Base-by-base conservation (phyloP, 2,797 vertebrate species). In the Heterohyrax brucei region DNA sequence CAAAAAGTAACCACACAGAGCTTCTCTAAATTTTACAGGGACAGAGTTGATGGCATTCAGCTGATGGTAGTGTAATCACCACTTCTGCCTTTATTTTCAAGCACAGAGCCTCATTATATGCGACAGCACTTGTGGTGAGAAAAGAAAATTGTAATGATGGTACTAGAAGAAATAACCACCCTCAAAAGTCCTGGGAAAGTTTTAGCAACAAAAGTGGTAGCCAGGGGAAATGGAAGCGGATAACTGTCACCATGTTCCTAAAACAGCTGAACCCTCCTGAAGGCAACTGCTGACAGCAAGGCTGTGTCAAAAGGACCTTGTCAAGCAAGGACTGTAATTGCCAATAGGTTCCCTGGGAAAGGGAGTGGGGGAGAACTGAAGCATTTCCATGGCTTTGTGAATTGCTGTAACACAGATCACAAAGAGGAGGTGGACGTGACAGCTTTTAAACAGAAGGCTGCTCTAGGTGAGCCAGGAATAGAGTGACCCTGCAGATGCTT, bases 171-270 rank as follows among this genome's bases (percentile, higher is more conserved):
- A 91, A 84, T 68, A 92, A 83, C 56, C 85, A 89, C 82, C 66
- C 61, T 28, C 33, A 39, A 93, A 95, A 89, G 95, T 94, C 86
- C 62, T 62, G 33, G 87, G 77, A 73, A 96, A 95, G 89, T 97
- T 96, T 95, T 66, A 93, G 88, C 84, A 94, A 77, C 75, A 89
- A 92, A 92, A 94, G n/a, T 87, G 64, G 83, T 75, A 95, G 92
- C 62, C 77, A 64, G 56, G 26, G n/a, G 81, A 89, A 46, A 92
- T 26, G 1, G 26, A 90, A 90, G 92, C n/a, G 83, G 59, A 59
- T 53, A 81, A 94, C 76, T 75, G 81, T 93, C 46, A 46, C 30
- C 44, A 6, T 50, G 59, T 83, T 92, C 66, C 92, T 33, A 33
- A 94, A 91, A 87, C 30, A n/a, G 89, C 46, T 10, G 78, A 88